Percentiles rank a stretch among this genome's conserved stretches.
Conservation (phyloP, 2,113 vertebrate genomes). For the Clarias batrachus region DNA sequence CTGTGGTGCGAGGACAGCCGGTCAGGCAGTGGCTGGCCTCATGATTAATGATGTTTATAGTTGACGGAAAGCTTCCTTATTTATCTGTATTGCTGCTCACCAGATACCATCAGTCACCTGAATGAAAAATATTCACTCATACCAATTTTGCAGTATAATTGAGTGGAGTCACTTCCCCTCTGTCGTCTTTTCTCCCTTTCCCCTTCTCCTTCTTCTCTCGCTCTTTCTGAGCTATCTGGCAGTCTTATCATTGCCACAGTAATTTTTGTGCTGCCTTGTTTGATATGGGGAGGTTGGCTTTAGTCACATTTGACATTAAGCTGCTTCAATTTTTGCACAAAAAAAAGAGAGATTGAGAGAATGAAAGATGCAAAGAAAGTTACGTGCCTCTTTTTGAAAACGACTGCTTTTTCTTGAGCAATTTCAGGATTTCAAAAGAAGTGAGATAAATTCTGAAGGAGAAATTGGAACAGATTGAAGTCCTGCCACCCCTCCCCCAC, state of each 20-base stretch:
- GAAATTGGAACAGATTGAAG: conserved; percentile 78
- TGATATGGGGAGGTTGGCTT: conserved; percentile 99
- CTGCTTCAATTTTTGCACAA: conserved; percentile 95
- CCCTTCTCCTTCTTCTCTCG: conserved; percentile 66
- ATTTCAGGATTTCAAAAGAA: conserved; percentile 97
- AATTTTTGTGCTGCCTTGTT: conserved; percentile 97
- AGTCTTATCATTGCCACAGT: conserved; percentile 98
- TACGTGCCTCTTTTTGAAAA: conserved; percentile 81
- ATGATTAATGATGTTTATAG: conserved; percentile 99
- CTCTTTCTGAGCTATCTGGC: conserved; percentile 87
- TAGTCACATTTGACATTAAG: conserved; percentile 99
- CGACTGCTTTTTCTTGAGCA: conserved; percentile 81
- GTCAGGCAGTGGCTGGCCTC: conserved; percentile 83
- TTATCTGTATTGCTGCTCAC: conserved; percentile 99
- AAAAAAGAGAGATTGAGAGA: conserved; percentile 52
- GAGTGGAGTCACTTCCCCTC: conserved; percentile 99
- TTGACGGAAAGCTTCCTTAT: conserved; percentile 99
- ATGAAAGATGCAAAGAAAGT: conserved; percentile 74
- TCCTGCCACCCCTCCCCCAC: conserved; percentile 64
- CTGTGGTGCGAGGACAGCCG: conserved; percentile 77
- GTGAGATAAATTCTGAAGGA: conserved; percentile 89
- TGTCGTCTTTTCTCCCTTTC: conserved; percentile 49
- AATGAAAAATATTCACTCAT: conserved; percentile 99
- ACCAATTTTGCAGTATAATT: conserved; percentile 99
- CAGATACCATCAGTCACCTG: conserved; percentile 99